These are phyloP conservation scores for Cenopis cana DNA, from an alignment of 2,888 invertebrate genomes.

Conservation along the genomic window DNA sequence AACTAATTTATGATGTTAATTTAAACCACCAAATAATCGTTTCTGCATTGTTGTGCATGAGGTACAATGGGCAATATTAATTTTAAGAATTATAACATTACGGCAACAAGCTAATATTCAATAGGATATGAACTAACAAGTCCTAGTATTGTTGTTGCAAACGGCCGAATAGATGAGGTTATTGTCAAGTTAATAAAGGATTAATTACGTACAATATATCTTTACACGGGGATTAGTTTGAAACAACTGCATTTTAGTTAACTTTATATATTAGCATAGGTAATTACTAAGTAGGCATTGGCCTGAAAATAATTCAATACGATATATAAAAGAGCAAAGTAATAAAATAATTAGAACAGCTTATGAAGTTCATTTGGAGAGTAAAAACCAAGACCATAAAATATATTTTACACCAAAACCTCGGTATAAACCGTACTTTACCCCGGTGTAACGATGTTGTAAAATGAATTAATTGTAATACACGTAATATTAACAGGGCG, in stretches of 20 bases:
- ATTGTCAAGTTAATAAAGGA: slow-evolving; percentile 32
- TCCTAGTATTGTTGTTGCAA: slow-evolving; percentile 21
- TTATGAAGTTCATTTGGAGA: too few species aligned
- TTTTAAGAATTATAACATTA: neutral
- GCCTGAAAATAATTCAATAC: too few species aligned
- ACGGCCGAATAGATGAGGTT: slow-evolving; percentile 4
- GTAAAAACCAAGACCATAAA: neutral
- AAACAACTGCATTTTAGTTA: neutral
- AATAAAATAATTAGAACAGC: too few species aligned
- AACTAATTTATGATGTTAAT: neutral
- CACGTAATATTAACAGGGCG: slow-evolving; percentile 72
- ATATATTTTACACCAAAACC: neutral
- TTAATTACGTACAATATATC: neutral
- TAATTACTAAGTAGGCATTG: too few species aligned
- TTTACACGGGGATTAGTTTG: neutral
- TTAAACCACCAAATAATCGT: neutral
- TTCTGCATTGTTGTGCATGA: neutral
- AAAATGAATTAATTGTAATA: slow-evolving; percentile 76
- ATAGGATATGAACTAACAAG: slow-evolving; percentile 27
- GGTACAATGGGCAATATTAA: neutral
- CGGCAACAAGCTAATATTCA: neutral
- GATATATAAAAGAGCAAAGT: too few species aligned
- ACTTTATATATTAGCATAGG: neutral
- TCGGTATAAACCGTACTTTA: slow-evolving; percentile 39
- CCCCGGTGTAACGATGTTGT: slow-evolving; percentile 59